These are phyloP conservation scores for Drosophila paucipuncta DNA, from an alignment of 2,888 invertebrate species.

Conservation along the genomic window DNA sequence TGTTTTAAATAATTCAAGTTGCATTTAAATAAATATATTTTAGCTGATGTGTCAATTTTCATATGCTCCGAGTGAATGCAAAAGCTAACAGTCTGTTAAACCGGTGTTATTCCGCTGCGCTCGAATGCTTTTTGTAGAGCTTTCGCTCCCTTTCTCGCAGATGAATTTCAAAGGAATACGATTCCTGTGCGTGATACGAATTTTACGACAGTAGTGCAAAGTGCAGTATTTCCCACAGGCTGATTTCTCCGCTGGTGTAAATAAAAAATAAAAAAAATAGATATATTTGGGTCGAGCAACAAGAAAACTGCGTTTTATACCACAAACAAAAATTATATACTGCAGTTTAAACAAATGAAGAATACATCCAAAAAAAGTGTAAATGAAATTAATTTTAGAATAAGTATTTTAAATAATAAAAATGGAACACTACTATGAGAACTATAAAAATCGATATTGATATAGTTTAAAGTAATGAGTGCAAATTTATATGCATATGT, in stretches of 20 bases:
- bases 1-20: constrained; percentile 12
- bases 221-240: constrained; percentile 45
- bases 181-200: constrained; percentile 60
- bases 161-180: constrained; percentile 49
- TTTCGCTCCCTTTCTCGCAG: constrained; percentile 33
- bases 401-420: constrained; percentile 14
- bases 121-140: constrained; percentile 31
- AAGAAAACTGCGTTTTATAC: not conserved
- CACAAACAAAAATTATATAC: not conserved
- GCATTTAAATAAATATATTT: constrained; percentile 36
- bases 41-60: constrained; percentile 1
- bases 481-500: constrained; percentile 3
- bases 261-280: constrained; percentile 36
- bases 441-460: constrained; percentile 56
- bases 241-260: constrained; percentile 47
- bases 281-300: constrained; percentile 2
- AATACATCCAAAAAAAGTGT: constrained; percentile 1
- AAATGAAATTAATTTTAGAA: constrained; percentile 6
- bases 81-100: constrained; percentile 29
- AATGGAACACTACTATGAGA: constrained; percentile 14
- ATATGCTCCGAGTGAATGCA: not conserved
- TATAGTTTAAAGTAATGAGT: constrained; percentile 32
- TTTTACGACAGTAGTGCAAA: constrained; percentile 48
- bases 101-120: not conserved
- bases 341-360: not conserved